Conservation (phyloP, 1,140 invertebrate genomes). For the Chelonus insularis region DNA sequence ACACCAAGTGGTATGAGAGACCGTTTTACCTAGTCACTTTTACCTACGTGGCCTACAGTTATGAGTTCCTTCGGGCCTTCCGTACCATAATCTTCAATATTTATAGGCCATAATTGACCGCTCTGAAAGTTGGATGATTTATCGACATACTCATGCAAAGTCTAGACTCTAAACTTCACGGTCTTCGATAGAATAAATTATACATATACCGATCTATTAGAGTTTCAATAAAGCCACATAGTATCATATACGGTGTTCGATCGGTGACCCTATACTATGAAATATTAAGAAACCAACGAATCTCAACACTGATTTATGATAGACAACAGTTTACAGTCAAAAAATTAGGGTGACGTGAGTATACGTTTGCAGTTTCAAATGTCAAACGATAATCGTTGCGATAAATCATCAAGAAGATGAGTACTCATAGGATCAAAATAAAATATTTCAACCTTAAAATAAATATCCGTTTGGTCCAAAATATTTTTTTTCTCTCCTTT, state of each 20-base stretch:
- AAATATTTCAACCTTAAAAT: too few species aligned
- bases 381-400: too few species aligned
- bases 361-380: too few species aligned
- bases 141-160: constrained; percentile 15
- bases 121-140: constrained; percentile 28
- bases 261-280: too few species aligned
- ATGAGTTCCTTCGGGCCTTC: background rate
- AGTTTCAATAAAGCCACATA: background rate
- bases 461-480: too few species aligned
- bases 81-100: constrained; percentile 25
- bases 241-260: too few species aligned
- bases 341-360: too few species aligned
- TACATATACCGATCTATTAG: background rate
- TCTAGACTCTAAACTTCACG: background rate
- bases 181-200: constrained; percentile 15
- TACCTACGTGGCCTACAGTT: background rate
- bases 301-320: background rate
- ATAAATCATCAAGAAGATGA: too few species aligned
- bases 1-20: background rate
- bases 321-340: too few species aligned
- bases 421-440: too few species aligned
- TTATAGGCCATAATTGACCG: constrained; percentile 35
- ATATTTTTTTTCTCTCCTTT: too few species aligned
- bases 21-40: background rate
- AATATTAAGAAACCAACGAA: too few species aligned